phyloP scores from a whole-genome alignment of 2,113 vertebrate genomes.

The Tylochromis polylepis region DNA sequence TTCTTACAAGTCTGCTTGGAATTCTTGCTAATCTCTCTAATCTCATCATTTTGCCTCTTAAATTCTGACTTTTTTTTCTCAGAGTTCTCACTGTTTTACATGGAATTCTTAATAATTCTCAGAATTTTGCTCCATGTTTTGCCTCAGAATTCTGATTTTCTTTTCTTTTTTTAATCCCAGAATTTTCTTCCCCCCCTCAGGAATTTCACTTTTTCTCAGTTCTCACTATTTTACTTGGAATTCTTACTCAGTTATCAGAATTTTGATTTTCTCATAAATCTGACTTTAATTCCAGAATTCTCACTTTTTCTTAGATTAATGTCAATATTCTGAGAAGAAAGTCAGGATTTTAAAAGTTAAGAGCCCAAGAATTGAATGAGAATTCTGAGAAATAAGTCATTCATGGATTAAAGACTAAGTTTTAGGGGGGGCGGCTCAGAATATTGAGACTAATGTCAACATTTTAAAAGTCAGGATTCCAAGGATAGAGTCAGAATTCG shows the following conservation, averaged over 20 bases:
- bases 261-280: not conserved
- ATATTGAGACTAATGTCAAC: too few species aligned
- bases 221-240: not conserved
- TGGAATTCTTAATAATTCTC: not conserved
- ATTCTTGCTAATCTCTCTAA: not conserved
- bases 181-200: fast-evolving
- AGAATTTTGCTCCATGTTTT: not conserved
- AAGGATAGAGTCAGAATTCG: not conserved
- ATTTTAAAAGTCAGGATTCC: too few species aligned
- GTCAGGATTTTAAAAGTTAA: too few species aligned
- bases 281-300: not conserved
- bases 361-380: too few species aligned
- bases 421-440: too few species aligned
- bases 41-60: not conserved
- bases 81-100: not conserved
- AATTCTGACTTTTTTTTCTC: not conserved
- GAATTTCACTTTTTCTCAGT: not conserved
- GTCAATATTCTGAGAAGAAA: too few species aligned
- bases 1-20: not conserved
- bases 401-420: too few species aligned
- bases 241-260: not conserved
- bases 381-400: too few species aligned
- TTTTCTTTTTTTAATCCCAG: not conserved
- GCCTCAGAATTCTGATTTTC: not conserved
- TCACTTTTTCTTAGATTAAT: too few species aligned